Evolutionary conservation across 2,113 vertebrate species (phyloP), one percentile per base, ranked within the genome.

Genomic region (Vidua macroura): DNA sequence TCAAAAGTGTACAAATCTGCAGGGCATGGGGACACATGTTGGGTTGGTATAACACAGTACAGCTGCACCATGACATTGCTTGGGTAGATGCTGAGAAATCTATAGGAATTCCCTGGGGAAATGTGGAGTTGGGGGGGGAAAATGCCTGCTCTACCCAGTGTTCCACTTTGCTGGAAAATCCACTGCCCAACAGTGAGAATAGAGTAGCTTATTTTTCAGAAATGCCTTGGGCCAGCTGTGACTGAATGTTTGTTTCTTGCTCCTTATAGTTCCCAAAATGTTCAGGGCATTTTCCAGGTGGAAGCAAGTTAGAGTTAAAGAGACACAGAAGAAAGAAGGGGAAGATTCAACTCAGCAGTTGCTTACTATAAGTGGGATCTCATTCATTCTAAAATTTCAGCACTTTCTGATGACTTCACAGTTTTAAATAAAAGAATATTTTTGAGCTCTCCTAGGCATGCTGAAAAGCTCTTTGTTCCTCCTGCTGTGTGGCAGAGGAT

Each of bases 71-170:
- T 44, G 37, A 35, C 25, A 56, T 78, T 68, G 39, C 22, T 59
- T 78, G 62, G 8, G 62, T 78, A 60, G 83, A 59, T 51, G 39
- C 33, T 92, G 41, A 86, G 83, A 83, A 69, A 68, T 35, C 27
- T 63, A 21, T 14, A 68, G n/a, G 28, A 75, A 68, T 86, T 92
- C 41, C 31, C 73, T 64, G 11, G 20, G 66, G 19, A 93, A 95
- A 79, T 15, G 43, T 39, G 13, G n/a, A 67, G 21, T 0, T 46
- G 30, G 4, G 2, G 23, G 21, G 4, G 1, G 1, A 27, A 18
- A 15, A 31, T 11, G 15, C 7, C 25, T n/a, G 3, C 17, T 67
- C n/a, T 35, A 48, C 19, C 48, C 33, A 30, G 33, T 37, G 15
- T 58, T 87, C 20, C 22, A 13, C 41, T 56, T 83, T 46, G 48